Evolutionary conservation across 1,140 invertebrate genomes (phyloP).

Genomic region (Ruditapes philippinarum): DNA sequence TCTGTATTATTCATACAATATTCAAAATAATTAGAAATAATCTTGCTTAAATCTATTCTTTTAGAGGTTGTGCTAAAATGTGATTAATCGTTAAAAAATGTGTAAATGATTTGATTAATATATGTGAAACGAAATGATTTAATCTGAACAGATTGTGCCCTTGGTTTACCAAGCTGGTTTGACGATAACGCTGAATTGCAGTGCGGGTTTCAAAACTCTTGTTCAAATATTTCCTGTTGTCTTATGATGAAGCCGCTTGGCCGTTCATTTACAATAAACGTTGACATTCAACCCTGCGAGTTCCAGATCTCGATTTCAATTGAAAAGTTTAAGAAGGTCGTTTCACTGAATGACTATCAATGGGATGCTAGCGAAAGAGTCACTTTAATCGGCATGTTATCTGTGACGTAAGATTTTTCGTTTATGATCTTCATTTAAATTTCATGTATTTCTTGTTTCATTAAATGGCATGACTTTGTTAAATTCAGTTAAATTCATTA

Average conservation of each 20-base stretch:
- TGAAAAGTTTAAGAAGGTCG: background rate
- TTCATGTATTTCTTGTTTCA: too few relatives aligned
- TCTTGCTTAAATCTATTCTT: too few relatives aligned
- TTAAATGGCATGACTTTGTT: too few relatives aligned
- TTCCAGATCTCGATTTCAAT: background rate
- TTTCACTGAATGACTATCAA: background rate
- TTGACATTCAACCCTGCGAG: conserved; percentile 31
- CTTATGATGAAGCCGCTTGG: background rate
- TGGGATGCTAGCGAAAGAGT: background rate
- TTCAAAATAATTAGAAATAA: too few relatives aligned
- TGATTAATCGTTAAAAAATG: background rate
- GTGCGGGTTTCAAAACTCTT: background rate
- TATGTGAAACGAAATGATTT: background rate
- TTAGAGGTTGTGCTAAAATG: background rate
- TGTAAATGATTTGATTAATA: background rate
- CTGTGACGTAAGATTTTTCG: conserved; percentile 20
- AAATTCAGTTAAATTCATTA: too few relatives aligned
- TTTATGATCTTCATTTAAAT: too few relatives aligned
- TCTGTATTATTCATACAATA: too few relatives aligned
- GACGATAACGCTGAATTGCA: background rate
- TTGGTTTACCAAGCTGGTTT: background rate
- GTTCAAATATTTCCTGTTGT: conserved; percentile 26
- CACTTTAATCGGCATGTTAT: background rate
- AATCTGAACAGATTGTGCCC: background rate
- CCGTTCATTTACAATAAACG: background rate